A percentile compares a stretch with the other conserved stretches of the same genome.
These are phyloP conservation scores for Netelia inedita DNA, from an alignment of 2,888 invertebrate genomes.

Conservation along the genomic window DNA sequence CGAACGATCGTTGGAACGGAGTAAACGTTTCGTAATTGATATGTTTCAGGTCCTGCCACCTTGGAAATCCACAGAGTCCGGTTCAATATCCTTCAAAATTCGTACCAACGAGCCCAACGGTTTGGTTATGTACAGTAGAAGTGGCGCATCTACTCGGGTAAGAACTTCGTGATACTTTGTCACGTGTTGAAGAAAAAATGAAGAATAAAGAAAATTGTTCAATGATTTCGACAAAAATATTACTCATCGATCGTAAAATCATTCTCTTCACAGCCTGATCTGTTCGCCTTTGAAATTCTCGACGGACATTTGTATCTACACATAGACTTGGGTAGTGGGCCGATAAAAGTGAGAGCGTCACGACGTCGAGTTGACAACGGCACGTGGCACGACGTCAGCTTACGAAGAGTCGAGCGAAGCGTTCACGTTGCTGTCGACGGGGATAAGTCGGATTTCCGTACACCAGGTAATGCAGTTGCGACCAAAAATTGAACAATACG, in stretches of 20 bases:
- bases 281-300: conserved; percentile 97
- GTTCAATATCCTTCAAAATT: conserved; percentile 97
- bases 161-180: conserved; percentile 50
- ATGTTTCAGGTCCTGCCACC: conserved; percentile 92
- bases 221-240: not conserved
- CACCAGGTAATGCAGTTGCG: conserved; percentile 88
- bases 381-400: conserved; percentile 95
- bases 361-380: conserved; percentile 95
- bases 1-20: not conserved
- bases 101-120: conserved; percentile 98
- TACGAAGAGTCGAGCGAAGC: conserved; percentile 93
- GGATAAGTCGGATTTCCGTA: conserved; percentile 94
- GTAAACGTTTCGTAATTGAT: conserved; percentile 53
- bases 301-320: conserved; percentile 97
- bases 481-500: not conserved
- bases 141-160: conserved; percentile 85
- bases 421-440: conserved; percentile 96
- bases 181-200: not conserved
- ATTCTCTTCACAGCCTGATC: conserved; percentile 89
- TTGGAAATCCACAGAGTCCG: conserved; percentile 96
- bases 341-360: conserved; percentile 94
- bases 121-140: conserved; percentile 96
- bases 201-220: not conserved
- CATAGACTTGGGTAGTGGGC: conserved; percentile 96
- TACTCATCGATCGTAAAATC: not conserved